phyloP scores from a whole-genome alignment of 2,797 vertebrate genomes.

The Valencia hispanica region DNA sequence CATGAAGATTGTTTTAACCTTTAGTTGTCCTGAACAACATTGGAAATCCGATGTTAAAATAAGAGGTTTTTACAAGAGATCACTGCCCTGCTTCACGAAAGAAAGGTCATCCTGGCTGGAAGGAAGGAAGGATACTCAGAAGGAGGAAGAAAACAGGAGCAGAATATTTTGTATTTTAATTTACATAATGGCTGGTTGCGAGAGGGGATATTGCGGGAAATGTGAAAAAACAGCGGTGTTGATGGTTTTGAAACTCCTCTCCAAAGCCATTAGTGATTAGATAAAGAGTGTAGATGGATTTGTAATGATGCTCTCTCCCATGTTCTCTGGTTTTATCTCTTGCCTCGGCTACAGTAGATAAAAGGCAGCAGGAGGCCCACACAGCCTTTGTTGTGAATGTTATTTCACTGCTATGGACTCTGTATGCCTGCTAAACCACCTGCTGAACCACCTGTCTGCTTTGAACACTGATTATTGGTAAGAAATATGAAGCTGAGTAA shows the following conservation, averaged over 20 bases:
- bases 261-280: constrained; percentile 74
- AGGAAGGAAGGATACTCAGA: constrained; percentile 13
- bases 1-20: constrained; percentile 36
- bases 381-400: constrained; percentile 59
- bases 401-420: constrained; percentile 37
- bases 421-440: constrained; percentile 42
- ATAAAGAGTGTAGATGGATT: constrained; percentile 71
- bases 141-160: constrained; percentile 23
- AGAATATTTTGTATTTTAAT: constrained; percentile 48
- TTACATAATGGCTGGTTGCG: constrained; percentile 60
- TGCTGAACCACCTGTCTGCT: constrained; percentile 55
- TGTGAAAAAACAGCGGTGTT: constrained; percentile 44
- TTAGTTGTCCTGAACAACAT: constrained; percentile 15
- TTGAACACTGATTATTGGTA: constrained; percentile 54
- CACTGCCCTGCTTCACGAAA: constrained; percentile 38
- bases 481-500: constrained; percentile 45
- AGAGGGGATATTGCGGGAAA: constrained; percentile 39
- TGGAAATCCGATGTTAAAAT: constrained; percentile 47
- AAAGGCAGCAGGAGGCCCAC: constrained; percentile 58
- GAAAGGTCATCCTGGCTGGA: constrained; percentile 54
- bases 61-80: constrained; percentile 31
- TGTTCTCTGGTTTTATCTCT: constrained; percentile 47
- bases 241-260: constrained; percentile 68
- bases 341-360: constrained; percentile 49
- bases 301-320: constrained; percentile 64